Conservation (phyloP, 1,140 invertebrate species). For the Acromyrmex charruanus region DNA sequence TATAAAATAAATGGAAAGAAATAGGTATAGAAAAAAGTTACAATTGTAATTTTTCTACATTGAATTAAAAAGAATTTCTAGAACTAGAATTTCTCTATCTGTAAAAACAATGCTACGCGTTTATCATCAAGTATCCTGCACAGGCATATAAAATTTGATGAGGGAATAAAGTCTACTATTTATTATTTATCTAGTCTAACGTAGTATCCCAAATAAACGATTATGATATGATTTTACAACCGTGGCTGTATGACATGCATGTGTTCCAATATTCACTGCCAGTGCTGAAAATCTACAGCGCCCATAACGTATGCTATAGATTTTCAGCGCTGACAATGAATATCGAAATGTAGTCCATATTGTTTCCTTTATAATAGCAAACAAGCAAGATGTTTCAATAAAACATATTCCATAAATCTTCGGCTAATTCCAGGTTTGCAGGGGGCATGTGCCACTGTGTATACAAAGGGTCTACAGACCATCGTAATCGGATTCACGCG, state of each 20-base stretch:
- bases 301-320: too few species aligned
- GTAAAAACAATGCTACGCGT: not conserved
- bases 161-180: not conserved
- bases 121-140: not conserved
- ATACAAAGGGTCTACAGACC: not conserved
- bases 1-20: not conserved
- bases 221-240: not conserved
- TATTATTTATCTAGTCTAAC: not conserved
- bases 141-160: not conserved
- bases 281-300: too few species aligned
- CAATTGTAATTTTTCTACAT: not conserved
- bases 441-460: not conserved
- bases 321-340: too few species aligned
- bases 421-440: not conserved
- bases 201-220: not conserved
- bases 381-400: not conserved
- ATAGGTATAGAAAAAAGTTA: not conserved
- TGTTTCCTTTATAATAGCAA: not conserved
- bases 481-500: constrained; percentile 50
- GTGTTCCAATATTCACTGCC: too few species aligned
- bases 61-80: not conserved
- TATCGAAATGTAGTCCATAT: too few species aligned
- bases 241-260: too few species aligned
- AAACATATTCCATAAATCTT: not conserved
- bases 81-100: not conserved